Evolutionary conservation across 1,140 invertebrate species (phyloP).

Genomic region (Pseudobourletiella spinata): DNA sequence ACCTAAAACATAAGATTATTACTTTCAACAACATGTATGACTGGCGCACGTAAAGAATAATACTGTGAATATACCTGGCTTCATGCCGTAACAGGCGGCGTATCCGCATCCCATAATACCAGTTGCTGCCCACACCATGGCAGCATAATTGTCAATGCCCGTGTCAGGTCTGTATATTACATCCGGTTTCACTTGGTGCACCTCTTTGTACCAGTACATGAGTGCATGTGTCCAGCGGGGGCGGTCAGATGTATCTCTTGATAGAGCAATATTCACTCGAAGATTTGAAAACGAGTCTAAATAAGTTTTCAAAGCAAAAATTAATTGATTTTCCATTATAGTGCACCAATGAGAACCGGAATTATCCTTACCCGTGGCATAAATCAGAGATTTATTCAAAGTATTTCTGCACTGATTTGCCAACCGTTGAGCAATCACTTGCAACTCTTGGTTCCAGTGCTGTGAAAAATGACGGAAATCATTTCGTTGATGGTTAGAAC

Average conservation of each 20-base stretch:
- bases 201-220: background rate
- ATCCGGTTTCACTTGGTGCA: background rate
- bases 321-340: too few relatives aligned
- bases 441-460: background rate
- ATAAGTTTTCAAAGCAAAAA: background rate
- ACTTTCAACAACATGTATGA: too few relatives aligned
- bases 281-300: background rate
- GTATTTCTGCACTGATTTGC: background rate
- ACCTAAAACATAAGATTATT: too few relatives aligned
- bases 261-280: background rate
- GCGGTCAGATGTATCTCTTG: background rate
- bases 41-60: too few relatives aligned
- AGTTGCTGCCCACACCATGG: background rate
- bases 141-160: background rate
- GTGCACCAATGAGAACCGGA: too few relatives aligned
- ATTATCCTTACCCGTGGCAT: background rate
- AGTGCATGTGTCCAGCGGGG: background rate
- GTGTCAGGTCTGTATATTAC: background rate
- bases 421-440: background rate
- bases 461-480: background rate
- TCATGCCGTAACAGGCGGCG: background rate
- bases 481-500: background rate
- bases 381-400: background rate
- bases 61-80: too few relatives aligned
- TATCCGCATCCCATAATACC: background rate